These are phyloP conservation scores for Ispidina lecontei DNA, from an alignment of 2,797 vertebrate species.

Conservation along the genomic window DNA sequence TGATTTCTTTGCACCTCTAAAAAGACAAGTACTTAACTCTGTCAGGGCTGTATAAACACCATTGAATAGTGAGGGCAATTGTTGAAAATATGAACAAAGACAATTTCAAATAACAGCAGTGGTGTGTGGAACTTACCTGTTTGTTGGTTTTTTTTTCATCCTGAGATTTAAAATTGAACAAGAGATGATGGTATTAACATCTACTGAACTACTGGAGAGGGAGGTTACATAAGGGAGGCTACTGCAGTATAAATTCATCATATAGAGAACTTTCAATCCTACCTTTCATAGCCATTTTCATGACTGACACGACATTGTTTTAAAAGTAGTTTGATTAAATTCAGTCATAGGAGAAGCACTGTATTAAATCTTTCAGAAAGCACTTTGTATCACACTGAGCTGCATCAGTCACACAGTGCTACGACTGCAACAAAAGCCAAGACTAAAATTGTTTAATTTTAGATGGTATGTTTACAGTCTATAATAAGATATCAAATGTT, in stretches of 20 bases:
- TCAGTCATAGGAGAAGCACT: background rate
- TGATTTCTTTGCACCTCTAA: background rate
- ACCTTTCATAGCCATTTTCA: background rate
- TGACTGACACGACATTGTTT: background rate
- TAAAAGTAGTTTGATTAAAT: conserved; percentile 29
- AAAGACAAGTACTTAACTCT: conserved; percentile 7
- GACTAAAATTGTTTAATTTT: conserved; percentile 53
- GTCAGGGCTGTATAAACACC: background rate
- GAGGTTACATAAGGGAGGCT: background rate
- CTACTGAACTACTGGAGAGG: background rate
- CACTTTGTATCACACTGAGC: conserved; percentile 2
- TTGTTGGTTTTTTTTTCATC: background rate
- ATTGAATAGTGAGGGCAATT: background rate
- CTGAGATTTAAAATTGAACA: background rate
- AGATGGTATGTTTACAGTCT: conserved; percentile 29
- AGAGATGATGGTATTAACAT: background rate
- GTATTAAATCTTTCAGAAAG: conserved; percentile 20
- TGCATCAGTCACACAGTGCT: conserved; percentile 15
- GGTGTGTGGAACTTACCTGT: background rate
- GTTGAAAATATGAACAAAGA: background rate
- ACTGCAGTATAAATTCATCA: background rate
- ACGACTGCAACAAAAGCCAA: conserved; percentile 46
- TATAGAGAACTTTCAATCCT: background rate
- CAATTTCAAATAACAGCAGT: conserved; percentile 9
- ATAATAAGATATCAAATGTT: conserved; percentile 51